Base-by-base conservation (phyloP, 2,797 vertebrate genomes). In the Scarus forsteni region DNA sequence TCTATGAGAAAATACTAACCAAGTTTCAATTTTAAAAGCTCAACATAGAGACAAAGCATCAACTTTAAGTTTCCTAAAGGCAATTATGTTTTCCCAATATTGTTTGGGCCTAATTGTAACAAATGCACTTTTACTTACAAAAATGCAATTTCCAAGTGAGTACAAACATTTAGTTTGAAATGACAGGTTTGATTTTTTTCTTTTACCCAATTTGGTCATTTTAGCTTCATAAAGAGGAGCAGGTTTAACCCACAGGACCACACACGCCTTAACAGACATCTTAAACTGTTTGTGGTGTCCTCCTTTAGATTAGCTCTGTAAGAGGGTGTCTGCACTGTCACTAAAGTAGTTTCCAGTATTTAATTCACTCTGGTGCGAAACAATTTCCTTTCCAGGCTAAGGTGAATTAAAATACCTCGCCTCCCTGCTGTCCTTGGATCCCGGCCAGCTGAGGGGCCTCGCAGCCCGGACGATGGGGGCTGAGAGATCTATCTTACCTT, bases 381-480 rank as follows among this genome's bases (percentile, higher is more conserved):
- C 70, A 67, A 73, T 80, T 75, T 86, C 79, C 74, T 84, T 77
- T 79, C 80, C 83, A 72, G 76, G 79, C 55, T 61, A 73, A 80
- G 68, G 77, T 79, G 75, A 77, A 89, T 88, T 86, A 77, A 85
- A 89, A 84, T 85, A 85, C 70, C 83, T 88, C 73, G 83, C 80
- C 83, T 86, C 85, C 80, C 67, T 70, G 73, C 62, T 84, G 75
- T 15, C 56, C n/a, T 55, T 74, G 75, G 83, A 69, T 49, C 54
- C 13, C 8, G 19, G 79, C 85, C 79, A 87, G 69, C 34, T 7
- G 34, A 83, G 77, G 68, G 84, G 76, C 77, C 79, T 64, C 79
- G 81, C 43, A 18, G 77, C 18, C 60, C 58, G 63, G 16, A 56
- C 66, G 57, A 77, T 8, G 61, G 55, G 53, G 73, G 50, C 58